Conservation (phyloP, 2,888 invertebrate species). For the Ceriagrion tenellum region DNA sequence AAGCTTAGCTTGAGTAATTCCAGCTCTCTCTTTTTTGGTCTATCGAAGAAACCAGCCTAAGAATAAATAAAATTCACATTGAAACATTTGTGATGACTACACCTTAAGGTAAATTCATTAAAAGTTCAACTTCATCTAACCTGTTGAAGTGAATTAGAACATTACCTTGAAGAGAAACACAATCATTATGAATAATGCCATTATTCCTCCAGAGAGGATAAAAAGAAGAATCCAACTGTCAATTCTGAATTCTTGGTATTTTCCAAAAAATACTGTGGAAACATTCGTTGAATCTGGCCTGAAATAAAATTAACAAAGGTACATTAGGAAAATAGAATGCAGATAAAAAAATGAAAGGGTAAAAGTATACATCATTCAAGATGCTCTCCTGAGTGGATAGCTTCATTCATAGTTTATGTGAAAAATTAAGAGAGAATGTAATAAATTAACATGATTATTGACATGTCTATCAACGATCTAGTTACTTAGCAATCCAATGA, state of each 20-base stretch:
- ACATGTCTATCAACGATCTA: too few relatives aligned
- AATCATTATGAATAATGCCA: conserved; percentile 73
- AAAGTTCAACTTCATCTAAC: background rate
- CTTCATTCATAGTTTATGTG: too few relatives aligned
- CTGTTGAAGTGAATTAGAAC: background rate
- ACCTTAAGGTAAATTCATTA: background rate
- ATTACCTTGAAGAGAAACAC: conserved; percentile 73
- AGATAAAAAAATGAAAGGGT: background rate
- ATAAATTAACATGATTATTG: too few relatives aligned
- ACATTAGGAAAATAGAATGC: background rate
- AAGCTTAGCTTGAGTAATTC: conserved; percentile 74
- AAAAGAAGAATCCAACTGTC: conserved; percentile 75
- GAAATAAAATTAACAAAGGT: conserved; percentile 49
- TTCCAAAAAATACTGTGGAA: conserved; percentile 76
- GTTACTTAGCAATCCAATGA: too few relatives aligned
- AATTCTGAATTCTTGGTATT: conserved; percentile 73
- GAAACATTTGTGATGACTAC: background rate
- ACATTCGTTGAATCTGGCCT: conserved; percentile 74
- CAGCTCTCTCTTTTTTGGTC: conserved; percentile 78
- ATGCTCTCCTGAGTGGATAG: background rate
- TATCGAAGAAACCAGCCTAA: conserved; percentile 79
- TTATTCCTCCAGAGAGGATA: conserved; percentile 73
- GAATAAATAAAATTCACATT: conserved; percentile 70
- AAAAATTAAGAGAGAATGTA: too few relatives aligned
- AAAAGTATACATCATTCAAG: background rate